Evolutionary conservation across 53 echinoderm and acorn worm genomes (phyloP), one percentile per base, ranked within the genome.

Genomic region (Zoroaster sp.): DNA sequence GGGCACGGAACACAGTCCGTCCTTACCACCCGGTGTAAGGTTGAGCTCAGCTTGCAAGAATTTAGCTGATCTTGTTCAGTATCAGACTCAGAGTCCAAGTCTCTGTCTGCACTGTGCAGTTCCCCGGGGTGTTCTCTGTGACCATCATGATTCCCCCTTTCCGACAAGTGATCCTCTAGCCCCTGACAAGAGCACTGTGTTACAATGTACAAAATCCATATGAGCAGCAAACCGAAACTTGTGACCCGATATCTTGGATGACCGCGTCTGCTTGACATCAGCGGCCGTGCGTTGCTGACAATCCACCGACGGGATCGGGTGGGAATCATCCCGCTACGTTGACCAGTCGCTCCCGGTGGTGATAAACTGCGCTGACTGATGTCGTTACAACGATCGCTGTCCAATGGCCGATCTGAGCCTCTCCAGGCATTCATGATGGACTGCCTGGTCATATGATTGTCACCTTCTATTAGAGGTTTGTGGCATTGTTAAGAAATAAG

Each of bases 391-490:
- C 45, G 15, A 44, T 68, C 13, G 42, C 33, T 44, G 40, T 43
- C 44, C 40, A 31, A 67, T 36, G 36, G 35, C 34, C 70, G 21
- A 5, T 31, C 33, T 43, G 69, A 34, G 21, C 13, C 47, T 34
- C 69, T 69, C 71, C 71, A 37, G 71, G 49, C 70, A 85, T 71
- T 36, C 71, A 51, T 85, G 35, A 14, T 23, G 47, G 85, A 71
- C 85, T 85, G 71, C 71, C 85, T 71, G 71, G 49, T 85, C n/a
- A 69, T 85, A n/a, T 43, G 36, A 47, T 10, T 71, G 85, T 85
- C 71, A 85, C 85, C 85, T 85, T 42, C 41, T 81, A 17, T 71
- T 15, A 18, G 44, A 47, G 37, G 20, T 71, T 85, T 46, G 15
- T 3, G 34, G 35, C 85, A 85, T 85, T 23, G 85, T 85, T 44